Evolutionary conservation across 2,888 invertebrate species (phyloP).

Genomic region (Nomada hirtipes): DNA sequence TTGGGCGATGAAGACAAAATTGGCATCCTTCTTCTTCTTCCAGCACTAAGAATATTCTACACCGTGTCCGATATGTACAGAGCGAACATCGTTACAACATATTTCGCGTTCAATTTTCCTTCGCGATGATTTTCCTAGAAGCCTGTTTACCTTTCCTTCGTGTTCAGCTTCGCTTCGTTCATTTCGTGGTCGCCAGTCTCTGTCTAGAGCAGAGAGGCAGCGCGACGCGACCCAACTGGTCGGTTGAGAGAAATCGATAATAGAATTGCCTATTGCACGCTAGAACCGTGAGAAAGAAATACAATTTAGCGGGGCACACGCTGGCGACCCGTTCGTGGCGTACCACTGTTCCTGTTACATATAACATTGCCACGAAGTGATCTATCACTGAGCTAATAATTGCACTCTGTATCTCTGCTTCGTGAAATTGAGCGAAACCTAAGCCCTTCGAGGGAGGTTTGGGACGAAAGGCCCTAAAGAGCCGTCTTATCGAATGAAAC

Average conservation of each 20-base stretch:
- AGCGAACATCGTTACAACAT: not conserved
- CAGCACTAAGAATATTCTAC: no score
- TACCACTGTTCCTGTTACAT: constrained; percentile 3
- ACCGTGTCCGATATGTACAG: not conserved
- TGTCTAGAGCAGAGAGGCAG: constrained; percentile 42
- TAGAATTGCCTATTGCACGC: constrained; percentile 80
- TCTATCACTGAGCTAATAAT: constrained; percentile 55
- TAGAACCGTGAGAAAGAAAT: constrained; percentile 75
- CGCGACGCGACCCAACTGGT: constrained; percentile 63
- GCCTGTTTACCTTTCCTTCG: not conserved
- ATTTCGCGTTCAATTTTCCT: not conserved
- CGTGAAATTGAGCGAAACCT: not conserved
- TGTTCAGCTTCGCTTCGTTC: constrained; percentile 12
- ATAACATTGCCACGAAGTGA: constrained; percentile 27
- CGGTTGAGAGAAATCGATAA: constrained; percentile 77
- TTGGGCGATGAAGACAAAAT: not conserved
- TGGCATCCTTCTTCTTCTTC: not conserved
- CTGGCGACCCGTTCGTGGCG: constrained; percentile 32
- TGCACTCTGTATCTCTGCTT: constrained; percentile 20
- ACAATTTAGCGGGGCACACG: constrained; percentile 69
- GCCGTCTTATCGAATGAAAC: not conserved
- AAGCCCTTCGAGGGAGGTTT: not conserved
- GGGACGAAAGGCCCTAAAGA: not conserved
- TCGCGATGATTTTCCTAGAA: not conserved
- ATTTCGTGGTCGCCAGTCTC: not conserved